phyloP scores from a whole-genome alignment of 2,888 invertebrate species.

The Chironomus tentans region DNA sequence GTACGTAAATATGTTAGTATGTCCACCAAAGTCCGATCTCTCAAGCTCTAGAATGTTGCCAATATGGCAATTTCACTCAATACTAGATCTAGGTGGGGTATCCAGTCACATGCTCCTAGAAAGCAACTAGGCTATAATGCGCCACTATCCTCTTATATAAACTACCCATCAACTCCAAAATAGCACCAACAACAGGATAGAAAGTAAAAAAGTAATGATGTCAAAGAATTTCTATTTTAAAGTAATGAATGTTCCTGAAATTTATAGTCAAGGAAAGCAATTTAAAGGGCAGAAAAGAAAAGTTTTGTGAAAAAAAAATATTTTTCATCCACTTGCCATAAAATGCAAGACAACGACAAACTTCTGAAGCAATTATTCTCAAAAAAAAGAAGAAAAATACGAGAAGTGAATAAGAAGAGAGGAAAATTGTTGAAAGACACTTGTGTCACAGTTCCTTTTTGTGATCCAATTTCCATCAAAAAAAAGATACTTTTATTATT shows the following conservation, averaged over 20 bases:
- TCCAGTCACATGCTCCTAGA: no score
- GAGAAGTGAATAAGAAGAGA: background rate
- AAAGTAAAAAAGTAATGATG: background rate
- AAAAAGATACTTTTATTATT: background rate
- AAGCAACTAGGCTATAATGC: no score
- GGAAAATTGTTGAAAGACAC: background rate
- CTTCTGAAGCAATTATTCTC: constrained; percentile 3
- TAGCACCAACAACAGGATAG: no score
- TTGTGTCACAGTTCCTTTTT: background rate
- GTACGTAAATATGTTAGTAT: no score
- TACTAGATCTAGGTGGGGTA: no score
- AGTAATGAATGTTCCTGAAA: background rate
- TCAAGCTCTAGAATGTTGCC: no score
- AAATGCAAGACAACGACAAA: background rate
- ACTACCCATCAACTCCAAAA: no score
- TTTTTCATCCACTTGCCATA: background rate
- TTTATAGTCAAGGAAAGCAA: background rate
- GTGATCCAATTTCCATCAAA: background rate
- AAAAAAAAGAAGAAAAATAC: background rate
- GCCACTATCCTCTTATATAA: no score
- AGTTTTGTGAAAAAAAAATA: background rate
- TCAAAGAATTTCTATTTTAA: background rate
- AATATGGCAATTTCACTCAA: no score
- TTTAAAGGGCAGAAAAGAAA: background rate
- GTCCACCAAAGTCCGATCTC: no score